These are phyloP conservation scores for Nycticorax nycticorax DNA, from an alignment of 2,113 vertebrate species.

Conservation along the genomic window DNA sequence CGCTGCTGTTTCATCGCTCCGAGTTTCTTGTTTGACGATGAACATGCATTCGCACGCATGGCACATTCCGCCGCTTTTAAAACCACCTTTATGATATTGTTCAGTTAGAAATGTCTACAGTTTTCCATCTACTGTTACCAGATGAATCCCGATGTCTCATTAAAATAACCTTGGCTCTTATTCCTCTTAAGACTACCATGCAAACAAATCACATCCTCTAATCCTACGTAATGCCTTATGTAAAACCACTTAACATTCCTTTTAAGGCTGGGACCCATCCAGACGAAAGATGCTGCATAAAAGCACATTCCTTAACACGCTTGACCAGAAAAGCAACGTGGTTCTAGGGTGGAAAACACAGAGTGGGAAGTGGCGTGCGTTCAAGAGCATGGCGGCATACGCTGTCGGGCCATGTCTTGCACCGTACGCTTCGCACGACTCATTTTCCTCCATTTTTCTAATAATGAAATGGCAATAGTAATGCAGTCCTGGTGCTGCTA, in stretches of 20 bases:
- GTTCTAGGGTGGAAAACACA: background rate
- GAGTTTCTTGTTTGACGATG: background rate
- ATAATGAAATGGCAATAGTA: background rate
- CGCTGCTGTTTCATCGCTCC: background rate
- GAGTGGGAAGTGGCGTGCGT: background rate
- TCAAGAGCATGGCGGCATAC: background rate
- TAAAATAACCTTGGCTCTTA: background rate
- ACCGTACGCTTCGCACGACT: background rate
- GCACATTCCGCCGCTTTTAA: background rate
- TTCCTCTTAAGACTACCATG: slow-evolving; percentile 13
- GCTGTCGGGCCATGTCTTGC: rapidly evolving
- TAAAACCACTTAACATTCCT: slow-evolving; percentile 64
- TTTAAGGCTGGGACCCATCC: slow-evolving; percentile 42
- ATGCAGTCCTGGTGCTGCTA: background rate
- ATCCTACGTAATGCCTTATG: slow-evolving; percentile 49
- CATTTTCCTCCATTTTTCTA: background rate
- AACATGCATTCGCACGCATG: background rate
- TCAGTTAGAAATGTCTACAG: background rate
- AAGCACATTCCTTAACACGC: slow-evolving; percentile 36
- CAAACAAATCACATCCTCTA: slow-evolving; percentile 46
- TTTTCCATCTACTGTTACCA: background rate
- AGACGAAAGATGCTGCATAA: slow-evolving; percentile 42
- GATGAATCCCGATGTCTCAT: background rate
- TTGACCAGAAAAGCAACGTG: slow-evolving; percentile 15
- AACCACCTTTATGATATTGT: background rate